Base-by-base conservation (phyloP, 1,140 invertebrate species). In the Heliconius himera region DNA sequence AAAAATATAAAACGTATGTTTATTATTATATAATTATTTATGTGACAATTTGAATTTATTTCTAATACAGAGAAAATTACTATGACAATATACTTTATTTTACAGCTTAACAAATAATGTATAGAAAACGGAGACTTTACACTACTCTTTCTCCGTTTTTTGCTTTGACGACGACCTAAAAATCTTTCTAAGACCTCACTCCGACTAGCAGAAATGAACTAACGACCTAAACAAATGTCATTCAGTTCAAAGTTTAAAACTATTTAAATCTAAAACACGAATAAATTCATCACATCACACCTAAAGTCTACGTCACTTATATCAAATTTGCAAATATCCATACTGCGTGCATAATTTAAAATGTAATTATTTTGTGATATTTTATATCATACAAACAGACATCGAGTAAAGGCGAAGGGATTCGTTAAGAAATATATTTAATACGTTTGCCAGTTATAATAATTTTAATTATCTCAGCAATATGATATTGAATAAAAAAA, bases 211-310 rank as follows among this genome's bases (percentile, higher is more conserved):
- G 60, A 66, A 66, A 29, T 29, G 60, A 66, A 29, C 60, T 66
- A 26, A 66, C 22, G 26, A 66, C 26, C 60, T 66, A 29, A 66
- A 29, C 22, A 66, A 13, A 26, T 29, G 60, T 66, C 60, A 66
- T 66, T 66, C 22, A 29, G 60, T 66, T 66, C 60, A 29, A 26
- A 8, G 3, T 29, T 11, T 66, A 56, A 22, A 66, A 26, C 8
- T 60, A 29, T n/a, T 66, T 66, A 66, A 74, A 20, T 33, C 41
- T 75, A 71, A 70, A 70, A 74, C 73, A 81, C n/a, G 41, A 54
- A 74, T 81, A 77, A 81, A 74, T 74, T 81, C 41, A 60, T 77
- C 74, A 81, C 75, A 77, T 77, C 46, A 77, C 75, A 29, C 72
- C 75, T 76, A 79, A 70, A 26, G 72, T 29, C 78, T 75, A 79